Evolutionary conservation across 1,140 invertebrate species (phyloP), one percentile per base, ranked within the genome.

Genomic region (Drosophila subpulchrella): DNA sequence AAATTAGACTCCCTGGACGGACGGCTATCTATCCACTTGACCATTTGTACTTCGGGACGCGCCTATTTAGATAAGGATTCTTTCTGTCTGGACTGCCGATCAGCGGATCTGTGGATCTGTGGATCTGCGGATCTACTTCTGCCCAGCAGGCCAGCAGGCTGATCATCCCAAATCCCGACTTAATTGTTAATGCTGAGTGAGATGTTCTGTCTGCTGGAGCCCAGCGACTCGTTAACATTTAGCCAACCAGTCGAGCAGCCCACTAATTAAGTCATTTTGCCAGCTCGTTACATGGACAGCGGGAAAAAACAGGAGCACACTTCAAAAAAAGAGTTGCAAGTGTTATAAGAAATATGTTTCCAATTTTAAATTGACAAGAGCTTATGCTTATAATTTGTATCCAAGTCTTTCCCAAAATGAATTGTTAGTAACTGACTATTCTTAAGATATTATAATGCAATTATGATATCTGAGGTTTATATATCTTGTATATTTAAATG

Each of bases 251-350:
- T 65, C 56, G 36, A 50, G 44, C 50, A 48, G 48, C 32, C 65
- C 47, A 44, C 81, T 89, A 89, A 89, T 89, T 89, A 89, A 89
- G 84, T 89, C 84, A 89, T 89, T 85, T 88, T 81, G 81, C 81
- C 85, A 89, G 80, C 59, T 88, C 80, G 79, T 80, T 88, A 88
- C 84, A 79, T 74, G 65, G 65, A 32, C 13, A 38, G 46, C 20
- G 12, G 32, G 6, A 30, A 44, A 66, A 66, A 67, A 61, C 36
- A 41, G 67, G 39, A 30, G 39, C 24, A 75, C 51, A 75, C 51
- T 74, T 8, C 5, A 24, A 46, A 12, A 46, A 46, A 20, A 10
- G 32, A 10, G 32, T 10, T 34, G 27, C 27, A 3, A 27, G 27
- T 27, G 3, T 5, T 27, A 27, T 27, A 5, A 5, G 27, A 27